Conservation (phyloP, 2,888 invertebrate genomes). For the Coleophora deauratella region DNA sequence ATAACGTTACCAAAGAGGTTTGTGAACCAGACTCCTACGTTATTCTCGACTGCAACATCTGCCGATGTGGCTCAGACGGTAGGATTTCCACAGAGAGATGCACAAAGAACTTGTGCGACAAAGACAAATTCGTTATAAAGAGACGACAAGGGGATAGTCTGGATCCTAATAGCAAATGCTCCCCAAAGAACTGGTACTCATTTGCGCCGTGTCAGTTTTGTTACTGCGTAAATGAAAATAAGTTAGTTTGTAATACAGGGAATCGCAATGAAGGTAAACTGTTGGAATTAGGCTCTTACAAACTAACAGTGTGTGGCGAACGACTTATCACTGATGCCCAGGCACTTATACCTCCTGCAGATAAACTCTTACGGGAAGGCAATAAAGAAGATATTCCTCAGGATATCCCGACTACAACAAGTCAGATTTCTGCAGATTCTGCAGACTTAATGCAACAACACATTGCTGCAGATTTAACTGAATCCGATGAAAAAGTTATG, state of each 20-base stretch:
- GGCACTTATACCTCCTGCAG: constrained; percentile 22
- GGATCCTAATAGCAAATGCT: constrained; percentile 33
- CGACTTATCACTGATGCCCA: constrained; percentile 31
- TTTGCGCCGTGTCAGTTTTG: constrained; percentile 50
- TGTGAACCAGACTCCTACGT: constrained; percentile 39
- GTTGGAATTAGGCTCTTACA: constrained; percentile 32
- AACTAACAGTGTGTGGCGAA: constrained; percentile 38
- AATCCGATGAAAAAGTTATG: no score
- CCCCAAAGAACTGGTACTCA: constrained; percentile 44
- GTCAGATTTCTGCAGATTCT: neutral
- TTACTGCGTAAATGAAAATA: constrained; percentile 40
- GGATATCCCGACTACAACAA: no score
- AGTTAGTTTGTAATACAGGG: constrained; percentile 43
- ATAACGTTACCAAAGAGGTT: constrained; percentile 9
- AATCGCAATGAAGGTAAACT: constrained; percentile 16
- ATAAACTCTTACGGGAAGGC: constrained; percentile 15
- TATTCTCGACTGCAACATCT: constrained; percentile 43
- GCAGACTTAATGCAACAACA: constrained; percentile 1
- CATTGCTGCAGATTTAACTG: no score
- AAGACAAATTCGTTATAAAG: neutral
- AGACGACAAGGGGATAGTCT: constrained; percentile 4
- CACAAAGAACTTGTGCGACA: constrained; percentile 39
- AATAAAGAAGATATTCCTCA: constrained; percentile 4
- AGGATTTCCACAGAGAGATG: constrained; percentile 32
- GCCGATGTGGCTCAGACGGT: constrained; percentile 38